Conservation (phyloP, 2,797 vertebrate genomes). For the Clarias pachynema region DNA sequence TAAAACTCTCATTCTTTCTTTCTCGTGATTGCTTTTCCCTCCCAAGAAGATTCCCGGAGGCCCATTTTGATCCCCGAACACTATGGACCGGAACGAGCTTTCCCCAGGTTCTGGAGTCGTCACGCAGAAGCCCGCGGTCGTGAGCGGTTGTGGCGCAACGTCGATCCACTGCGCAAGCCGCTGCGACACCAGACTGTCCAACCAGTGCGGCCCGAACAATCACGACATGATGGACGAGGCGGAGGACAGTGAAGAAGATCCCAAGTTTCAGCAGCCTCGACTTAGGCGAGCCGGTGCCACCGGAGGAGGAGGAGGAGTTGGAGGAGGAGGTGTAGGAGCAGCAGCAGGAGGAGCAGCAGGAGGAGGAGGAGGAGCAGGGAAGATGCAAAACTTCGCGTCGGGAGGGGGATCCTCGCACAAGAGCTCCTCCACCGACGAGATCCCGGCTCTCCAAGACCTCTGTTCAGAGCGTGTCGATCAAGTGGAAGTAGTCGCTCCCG, state of each 20-base stretch:
- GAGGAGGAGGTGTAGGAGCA: slow-evolving; percentile 68
- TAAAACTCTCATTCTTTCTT: slow-evolving; percentile 42
- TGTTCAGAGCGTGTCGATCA: slow-evolving; percentile 58
- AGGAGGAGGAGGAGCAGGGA: slow-evolving; percentile 76
- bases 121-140: slow-evolving; percentile 72
- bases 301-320: slow-evolving; percentile 54
- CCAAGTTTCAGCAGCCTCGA: slow-evolving; percentile 80
- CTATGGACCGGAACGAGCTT: slow-evolving; percentile 78
- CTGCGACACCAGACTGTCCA: slow-evolving; percentile 33
- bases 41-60: slow-evolving; percentile 71
- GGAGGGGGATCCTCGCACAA: slow-evolving; percentile 80
- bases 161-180: slow-evolving; percentile 29
- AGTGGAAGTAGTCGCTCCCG: slow-evolving; percentile 71
- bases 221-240: slow-evolving; percentile 73
- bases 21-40: slow-evolving; percentile 53
- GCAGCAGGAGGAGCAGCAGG: slow-evolving; percentile 65
- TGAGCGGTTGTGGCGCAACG: slow-evolving; percentile 33
- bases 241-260: slow-evolving; percentile 76
- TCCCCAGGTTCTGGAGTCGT: slow-evolving; percentile 68
- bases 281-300: slow-evolving; percentile 75
- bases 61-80: slow-evolving; percentile 74
- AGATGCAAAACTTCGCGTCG: slow-evolving; percentile 81
- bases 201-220: slow-evolving; percentile 57
- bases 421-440: slow-evolving; percentile 72
- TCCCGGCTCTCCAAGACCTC: slow-evolving; percentile 51